Evolutionary conservation across 1,140 invertebrate species (phyloP).

Genomic region (Ptiloglossa arizonensis): DNA sequence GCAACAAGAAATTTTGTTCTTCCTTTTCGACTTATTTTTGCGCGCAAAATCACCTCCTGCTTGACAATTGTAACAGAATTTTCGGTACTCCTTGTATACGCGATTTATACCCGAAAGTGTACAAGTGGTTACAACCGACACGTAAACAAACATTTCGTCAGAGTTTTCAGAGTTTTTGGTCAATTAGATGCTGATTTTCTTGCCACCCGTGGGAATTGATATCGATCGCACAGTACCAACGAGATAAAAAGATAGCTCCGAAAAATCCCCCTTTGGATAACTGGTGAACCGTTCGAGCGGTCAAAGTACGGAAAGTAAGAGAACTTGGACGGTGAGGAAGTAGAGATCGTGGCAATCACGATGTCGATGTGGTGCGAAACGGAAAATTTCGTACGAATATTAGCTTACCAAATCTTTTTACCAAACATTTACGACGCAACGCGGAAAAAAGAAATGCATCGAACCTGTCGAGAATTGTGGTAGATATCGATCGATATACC

Average conservation of each 20-base stretch:
- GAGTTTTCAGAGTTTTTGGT: not conserved
- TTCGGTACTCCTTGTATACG: too few relatives aligned
- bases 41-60: too few relatives aligned
- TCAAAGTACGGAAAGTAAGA: not conserved
- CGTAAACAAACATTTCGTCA: not conserved
- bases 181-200: not conserved
- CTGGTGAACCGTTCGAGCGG: not conserved
- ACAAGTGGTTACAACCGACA: not conserved
- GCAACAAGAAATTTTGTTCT: too few relatives aligned
- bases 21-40: too few relatives aligned
- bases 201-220: not conserved
- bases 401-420: too few relatives aligned
- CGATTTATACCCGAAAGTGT: too few relatives aligned
- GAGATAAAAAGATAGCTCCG: too few relatives aligned
- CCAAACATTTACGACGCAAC: too few relatives aligned
- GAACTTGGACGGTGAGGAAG: constrained; percentile 2
- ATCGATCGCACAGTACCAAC: not conserved
- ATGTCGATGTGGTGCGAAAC: too few relatives aligned
- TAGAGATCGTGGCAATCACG: not conserved
- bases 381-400: constrained; percentile 1
- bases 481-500: constrained; percentile 36
- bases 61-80: too few relatives aligned
- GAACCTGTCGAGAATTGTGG: constrained; percentile 6
- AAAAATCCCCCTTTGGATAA: not conserved
- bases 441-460: not conserved